phyloP scores from a whole-genome alignment of 1,140 invertebrate genomes.

The Ooceraea biroi region DNA sequence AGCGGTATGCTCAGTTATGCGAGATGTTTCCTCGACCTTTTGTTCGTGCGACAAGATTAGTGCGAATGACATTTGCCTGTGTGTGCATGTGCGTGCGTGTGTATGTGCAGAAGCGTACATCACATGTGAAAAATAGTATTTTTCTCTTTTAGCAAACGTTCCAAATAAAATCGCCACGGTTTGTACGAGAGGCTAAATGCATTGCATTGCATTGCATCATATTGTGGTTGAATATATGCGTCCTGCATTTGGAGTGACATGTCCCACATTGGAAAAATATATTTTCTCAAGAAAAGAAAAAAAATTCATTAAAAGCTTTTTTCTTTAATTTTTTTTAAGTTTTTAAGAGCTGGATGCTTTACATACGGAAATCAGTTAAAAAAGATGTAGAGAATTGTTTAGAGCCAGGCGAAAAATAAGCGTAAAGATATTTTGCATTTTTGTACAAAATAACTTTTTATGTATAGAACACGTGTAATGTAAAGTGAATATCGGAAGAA shows the following conservation, averaged over 20 bases:
- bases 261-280: neutral
- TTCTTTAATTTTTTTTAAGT: neutral
- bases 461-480: too few relatives aligned
- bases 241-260: neutral
- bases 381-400: too few relatives aligned
- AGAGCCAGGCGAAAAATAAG: neutral
- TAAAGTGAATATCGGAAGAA: neutral
- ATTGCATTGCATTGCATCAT: too few relatives aligned
- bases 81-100: neutral
- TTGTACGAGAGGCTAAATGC: constrained; percentile 1
- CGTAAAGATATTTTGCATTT: neutral
- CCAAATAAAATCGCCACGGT: neutral
- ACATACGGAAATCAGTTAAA: too few relatives aligned
- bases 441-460: neutral
- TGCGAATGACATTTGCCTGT: constrained; percentile 7
- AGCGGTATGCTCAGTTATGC: constrained; percentile 14
- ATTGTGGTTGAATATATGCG: constrained; percentile 19
- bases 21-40: constrained; percentile 16
- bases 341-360: too few relatives aligned
- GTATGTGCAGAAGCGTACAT: neutral
- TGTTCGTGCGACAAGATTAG: neutral
- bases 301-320: constrained; percentile 9
- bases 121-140: neutral
- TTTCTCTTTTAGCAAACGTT: neutral
- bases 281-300: neutral